These are phyloP conservation scores for Cephalopterus ornatus DNA, from an alignment of 2,113 vertebrate species.

Conservation along the genomic window DNA sequence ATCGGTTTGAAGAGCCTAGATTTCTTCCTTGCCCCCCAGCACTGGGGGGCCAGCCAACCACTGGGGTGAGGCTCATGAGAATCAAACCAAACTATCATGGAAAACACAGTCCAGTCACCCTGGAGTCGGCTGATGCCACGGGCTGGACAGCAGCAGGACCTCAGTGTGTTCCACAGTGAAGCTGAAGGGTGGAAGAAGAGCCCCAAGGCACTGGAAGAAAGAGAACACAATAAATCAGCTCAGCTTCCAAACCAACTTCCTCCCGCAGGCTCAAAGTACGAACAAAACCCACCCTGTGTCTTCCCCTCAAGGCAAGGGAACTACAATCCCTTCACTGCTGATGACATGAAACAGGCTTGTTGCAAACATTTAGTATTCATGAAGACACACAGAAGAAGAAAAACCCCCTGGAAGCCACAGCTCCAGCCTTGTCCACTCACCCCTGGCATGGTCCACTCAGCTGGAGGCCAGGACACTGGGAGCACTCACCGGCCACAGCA, in stretches of 20 bases:
- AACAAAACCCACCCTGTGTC: neutral
- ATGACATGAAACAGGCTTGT: neutral
- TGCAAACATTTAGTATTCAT: neutral
- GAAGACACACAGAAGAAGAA: neutral
- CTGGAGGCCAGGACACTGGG: slow-evolving; percentile 26
- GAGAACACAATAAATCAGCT: neutral
- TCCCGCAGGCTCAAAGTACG: neutral
- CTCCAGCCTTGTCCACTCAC: neutral
- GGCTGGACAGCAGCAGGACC: slow-evolving; percentile 80
- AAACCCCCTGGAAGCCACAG: neutral
- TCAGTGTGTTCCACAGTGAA: slow-evolving; percentile 82
- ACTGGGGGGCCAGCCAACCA: neutral
- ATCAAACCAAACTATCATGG: neutral
- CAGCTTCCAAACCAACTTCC: neutral
- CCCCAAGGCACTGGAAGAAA: slow-evolving; percentile 84
- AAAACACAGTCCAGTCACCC: slow-evolving; percentile 61
- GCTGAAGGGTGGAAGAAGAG: slow-evolving; percentile 79
- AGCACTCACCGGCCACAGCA: slow-evolving; percentile 31
- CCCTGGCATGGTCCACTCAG: neutral
- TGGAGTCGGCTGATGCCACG: slow-evolving; percentile 78
- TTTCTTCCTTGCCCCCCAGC: neutral
- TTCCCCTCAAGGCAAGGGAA: neutral
- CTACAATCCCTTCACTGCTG: neutral
- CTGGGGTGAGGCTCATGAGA: neutral
- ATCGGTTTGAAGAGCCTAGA: neutral